Percentiles rank a stretch among this genome's conserved stretches.
These are phyloP conservation scores for Watsonalla cultraria DNA, from an alignment of 2,888 invertebrate genomes.

Conservation along the genomic window DNA sequence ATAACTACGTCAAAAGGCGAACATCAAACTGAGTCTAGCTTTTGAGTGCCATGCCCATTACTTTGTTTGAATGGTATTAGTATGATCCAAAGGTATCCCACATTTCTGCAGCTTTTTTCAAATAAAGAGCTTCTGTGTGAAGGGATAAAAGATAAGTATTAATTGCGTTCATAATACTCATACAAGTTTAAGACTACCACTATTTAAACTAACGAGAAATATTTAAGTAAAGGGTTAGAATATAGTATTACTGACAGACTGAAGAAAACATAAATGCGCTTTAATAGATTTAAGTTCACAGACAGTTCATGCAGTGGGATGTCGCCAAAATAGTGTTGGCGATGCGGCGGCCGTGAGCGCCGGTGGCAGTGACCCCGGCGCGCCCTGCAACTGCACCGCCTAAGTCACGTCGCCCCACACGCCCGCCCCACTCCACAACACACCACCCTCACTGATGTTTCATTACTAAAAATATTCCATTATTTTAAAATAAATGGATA, in stretches of 20 bases:
- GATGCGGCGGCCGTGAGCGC: conserved; percentile 44
- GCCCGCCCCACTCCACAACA: conserved; percentile 20
- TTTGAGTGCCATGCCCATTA: too few relatives aligned
- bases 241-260: not conserved
- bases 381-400: conserved; percentile 74
- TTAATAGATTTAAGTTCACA: conserved; percentile 11
- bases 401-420: conserved; percentile 27
- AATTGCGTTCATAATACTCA: too few relatives aligned
- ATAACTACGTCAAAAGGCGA: too few relatives aligned
- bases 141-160: too few relatives aligned
- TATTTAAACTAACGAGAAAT: too few relatives aligned
- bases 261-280: not conserved
- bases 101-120: too few relatives aligned
- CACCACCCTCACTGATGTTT: conserved; percentile 15
- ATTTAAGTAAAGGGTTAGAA: too few relatives aligned
- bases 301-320: conserved; percentile 46
- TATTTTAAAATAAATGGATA: not conserved
- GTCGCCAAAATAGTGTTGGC: conserved; percentile 60
- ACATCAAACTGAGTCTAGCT: too few relatives aligned
- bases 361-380: conserved; percentile 81
- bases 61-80: too few relatives aligned
- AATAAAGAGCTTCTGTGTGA: too few relatives aligned
- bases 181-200: too few relatives aligned
- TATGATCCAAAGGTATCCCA: too few relatives aligned
- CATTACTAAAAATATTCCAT: conserved; percentile 5